phyloP scores from a whole-genome alignment of 1,140 invertebrate genomes.

The Himalopsyche phryganea region DNA sequence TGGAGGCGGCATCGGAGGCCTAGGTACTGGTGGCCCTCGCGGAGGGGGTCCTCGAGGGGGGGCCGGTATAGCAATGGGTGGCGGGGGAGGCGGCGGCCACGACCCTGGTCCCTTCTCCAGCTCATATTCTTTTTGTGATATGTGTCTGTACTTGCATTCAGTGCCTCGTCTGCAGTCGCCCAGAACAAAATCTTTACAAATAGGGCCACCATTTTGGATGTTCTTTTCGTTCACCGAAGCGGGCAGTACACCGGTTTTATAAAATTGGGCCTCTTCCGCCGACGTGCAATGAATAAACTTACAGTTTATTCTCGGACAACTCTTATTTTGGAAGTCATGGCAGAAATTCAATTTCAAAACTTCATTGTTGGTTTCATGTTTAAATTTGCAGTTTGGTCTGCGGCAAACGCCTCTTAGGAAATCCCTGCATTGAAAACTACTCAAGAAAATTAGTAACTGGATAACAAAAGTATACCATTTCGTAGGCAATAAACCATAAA shows the following conservation, averaged over 20 bases:
- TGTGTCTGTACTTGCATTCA: background rate
- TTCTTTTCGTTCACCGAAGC: background rate
- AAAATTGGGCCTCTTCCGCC: background rate
- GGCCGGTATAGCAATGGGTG: background rate
- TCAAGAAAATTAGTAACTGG: background rate
- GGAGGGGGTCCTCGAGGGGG: background rate
- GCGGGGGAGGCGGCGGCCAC: background rate
- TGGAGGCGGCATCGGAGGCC: background rate
- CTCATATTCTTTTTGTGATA: slow-evolving; percentile 1
- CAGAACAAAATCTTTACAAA: background rate
- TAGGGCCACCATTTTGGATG: background rate
- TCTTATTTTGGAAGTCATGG: slow-evolving; percentile 12
- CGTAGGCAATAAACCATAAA: background rate
- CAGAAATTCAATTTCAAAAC: slow-evolving; percentile 4
- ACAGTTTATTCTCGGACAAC: background rate
- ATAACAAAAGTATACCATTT: too few relatives aligned
- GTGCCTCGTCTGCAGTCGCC: background rate
- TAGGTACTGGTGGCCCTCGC: background rate
- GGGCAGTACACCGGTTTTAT: slow-evolving; percentile 5
- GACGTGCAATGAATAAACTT: background rate
- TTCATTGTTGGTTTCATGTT: slow-evolving; percentile 1
- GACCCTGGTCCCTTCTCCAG: background rate
- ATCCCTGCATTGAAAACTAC: slow-evolving; percentile 12
- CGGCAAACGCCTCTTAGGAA: background rate
- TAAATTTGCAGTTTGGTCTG: slow-evolving; percentile 4